These are phyloP conservation scores for Stenodema calcarata DNA, from an alignment of 2,888 invertebrate species.

Conservation along the genomic window DNA sequence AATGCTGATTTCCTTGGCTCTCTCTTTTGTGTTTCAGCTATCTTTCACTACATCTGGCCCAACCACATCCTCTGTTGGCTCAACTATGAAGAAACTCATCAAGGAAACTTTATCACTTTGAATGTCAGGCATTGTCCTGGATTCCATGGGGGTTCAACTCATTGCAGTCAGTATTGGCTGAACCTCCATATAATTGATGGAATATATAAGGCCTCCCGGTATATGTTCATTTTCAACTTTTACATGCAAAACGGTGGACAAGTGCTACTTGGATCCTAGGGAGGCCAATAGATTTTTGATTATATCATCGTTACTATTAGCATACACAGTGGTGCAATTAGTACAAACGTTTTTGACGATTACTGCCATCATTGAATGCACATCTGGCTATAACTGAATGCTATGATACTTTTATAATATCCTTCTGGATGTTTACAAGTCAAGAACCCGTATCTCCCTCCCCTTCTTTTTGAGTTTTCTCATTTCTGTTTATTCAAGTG, in stretches of 20 bases:
- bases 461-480: neutral
- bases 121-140: neutral
- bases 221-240: no score
- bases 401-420: no score
- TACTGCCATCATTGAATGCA: no score
- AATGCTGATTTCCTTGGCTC: no score
- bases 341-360: no score
- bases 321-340: no score
- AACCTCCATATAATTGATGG: neutral
- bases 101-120: slow-evolving; percentile 79
- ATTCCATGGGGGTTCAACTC: neutral
- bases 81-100: slow-evolving; percentile 88
- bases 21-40: slow-evolving; percentile 60
- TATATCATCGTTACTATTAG: no score
- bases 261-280: no score
- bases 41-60: slow-evolving; percentile 81
- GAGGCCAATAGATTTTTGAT: no score
- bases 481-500: neutral
- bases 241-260: no score
- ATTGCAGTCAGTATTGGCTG: neutral
- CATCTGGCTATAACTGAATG: no score
- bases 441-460: neutral
- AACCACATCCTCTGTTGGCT: slow-evolving; percentile 80
- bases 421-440: neutral
- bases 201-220: neutral